A percentile compares a stretch with the other conserved stretches of the same genome.
These are phyloP conservation scores for Rhagoletis zephyria DNA, from an alignment of 1,140 invertebrate species.

Conservation along the genomic window DNA sequence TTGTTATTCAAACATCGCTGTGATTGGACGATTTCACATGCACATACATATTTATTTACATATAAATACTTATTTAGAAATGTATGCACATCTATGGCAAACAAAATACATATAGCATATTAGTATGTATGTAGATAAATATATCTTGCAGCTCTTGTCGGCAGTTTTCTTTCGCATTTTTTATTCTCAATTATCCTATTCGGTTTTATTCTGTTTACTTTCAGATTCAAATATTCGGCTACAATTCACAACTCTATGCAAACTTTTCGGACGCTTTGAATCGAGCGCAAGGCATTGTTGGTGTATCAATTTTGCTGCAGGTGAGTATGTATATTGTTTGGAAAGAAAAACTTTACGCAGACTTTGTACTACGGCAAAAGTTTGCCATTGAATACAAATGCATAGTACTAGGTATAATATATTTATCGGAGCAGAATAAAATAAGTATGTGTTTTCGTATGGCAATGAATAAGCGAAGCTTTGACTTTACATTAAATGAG, in stretches of 20 bases:
- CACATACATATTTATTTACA: background rate
- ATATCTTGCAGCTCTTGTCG: background rate
- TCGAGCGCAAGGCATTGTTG: conserved; percentile 90
- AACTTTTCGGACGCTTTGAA: conserved; percentile 92
- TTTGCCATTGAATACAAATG: background rate
- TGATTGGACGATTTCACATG: background rate
- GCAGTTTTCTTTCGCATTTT: background rate
- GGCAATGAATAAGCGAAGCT: background rate
- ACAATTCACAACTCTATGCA: conserved; percentile 93
- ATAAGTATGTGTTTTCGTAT: background rate
- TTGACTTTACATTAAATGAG: background rate
- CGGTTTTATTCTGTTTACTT: conserved; percentile 73
- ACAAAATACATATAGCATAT: background rate
- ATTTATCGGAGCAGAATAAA: background rate
- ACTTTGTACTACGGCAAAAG: background rate
- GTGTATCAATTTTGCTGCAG: conserved; percentile 89
- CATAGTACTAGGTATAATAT: background rate
- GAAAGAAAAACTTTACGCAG: background rate
- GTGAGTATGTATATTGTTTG: conserved; percentile 74
- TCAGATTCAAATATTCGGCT: conserved; percentile 94
- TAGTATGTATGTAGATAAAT: background rate
- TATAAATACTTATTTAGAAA: background rate
- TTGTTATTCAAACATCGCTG: background rate
- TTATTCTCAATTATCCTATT: conserved; percentile 22
- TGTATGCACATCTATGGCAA: background rate